Conservation (phyloP, 2,113 vertebrate species). For the Rhinichthys klamathensis region DNA sequence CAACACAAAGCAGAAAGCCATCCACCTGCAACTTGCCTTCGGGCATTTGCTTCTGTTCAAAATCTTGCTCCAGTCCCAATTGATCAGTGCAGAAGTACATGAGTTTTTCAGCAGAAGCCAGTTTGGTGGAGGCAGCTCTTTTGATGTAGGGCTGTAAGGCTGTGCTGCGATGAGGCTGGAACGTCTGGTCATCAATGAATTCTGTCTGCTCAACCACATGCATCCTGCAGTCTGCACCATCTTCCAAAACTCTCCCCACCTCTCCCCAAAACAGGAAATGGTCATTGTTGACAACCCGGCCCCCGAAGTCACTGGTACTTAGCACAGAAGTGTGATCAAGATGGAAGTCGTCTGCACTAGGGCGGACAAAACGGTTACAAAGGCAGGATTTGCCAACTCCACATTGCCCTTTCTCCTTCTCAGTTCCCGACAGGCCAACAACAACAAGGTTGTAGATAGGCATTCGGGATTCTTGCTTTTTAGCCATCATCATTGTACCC, state of each 20-base stretch:
- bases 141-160: slow-evolving; percentile 97
- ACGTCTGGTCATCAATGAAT: slow-evolving; percentile 98
- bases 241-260: slow-evolving; percentile 86
- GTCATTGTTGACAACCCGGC: slow-evolving; percentile 97
- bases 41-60: slow-evolving; percentile 99
- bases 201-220: slow-evolving; percentile 98
- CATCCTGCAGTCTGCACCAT: slow-evolving; percentile 87
- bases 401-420: slow-evolving; percentile 97
- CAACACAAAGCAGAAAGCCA: slow-evolving; percentile 92
- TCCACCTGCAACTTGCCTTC: slow-evolving; percentile 95
- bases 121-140: slow-evolving; percentile 89
- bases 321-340: slow-evolving; percentile 97
- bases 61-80: slow-evolving; percentile 96
- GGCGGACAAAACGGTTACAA: slow-evolving; percentile 92
- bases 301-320: slow-evolving; percentile 98
- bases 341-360: slow-evolving; percentile 93
- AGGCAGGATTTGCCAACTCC: slow-evolving; percentile 96
- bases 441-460: slow-evolving; percentile 95
- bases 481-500: slow-evolving; percentile 92
- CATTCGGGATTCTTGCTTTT: slow-evolving; percentile 93
- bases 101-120: slow-evolving; percentile 96
- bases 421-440: slow-evolving; percentile 96
- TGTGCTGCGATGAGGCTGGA: slow-evolving; percentile 97
- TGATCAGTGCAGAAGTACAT: slow-evolving; percentile 99
- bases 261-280: slow-evolving; percentile 99